Conservation (phyloP, 2,888 invertebrate genomes). For the Zygothrica quintamaculata region DNA sequence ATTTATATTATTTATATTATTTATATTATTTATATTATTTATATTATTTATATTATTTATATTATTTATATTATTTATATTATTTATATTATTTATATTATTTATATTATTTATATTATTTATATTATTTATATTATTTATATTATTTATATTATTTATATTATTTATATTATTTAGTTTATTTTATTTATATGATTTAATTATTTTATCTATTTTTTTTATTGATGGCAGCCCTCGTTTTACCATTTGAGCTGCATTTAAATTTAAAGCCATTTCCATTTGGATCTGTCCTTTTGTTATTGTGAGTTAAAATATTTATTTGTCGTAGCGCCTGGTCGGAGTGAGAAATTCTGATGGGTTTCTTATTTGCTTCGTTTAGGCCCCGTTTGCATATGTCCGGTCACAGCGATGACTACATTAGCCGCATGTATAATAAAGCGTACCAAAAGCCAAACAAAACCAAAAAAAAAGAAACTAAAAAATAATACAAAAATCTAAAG, state of each 20-base stretch:
- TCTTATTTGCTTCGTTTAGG: slow-evolving; percentile 73
- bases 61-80: too few species aligned
- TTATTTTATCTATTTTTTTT: neutral
- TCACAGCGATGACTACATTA: slow-evolving; percentile 75
- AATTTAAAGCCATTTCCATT: slow-evolving; percentile 20
- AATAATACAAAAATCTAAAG: slow-evolving; percentile 19
- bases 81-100: too few species aligned
- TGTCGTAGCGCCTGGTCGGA: slow-evolving; percentile 82
- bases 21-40: too few species aligned
- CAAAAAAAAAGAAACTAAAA: slow-evolving; percentile 10
- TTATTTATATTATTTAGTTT: too few species aligned
- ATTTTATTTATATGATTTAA: too few species aligned
- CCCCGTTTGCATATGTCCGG: slow-evolving; percentile 69
- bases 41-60: neutral
- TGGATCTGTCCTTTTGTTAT: slow-evolving; percentile 74
- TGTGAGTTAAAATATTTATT: slow-evolving; percentile 82
- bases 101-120: too few species aligned
- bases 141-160: too few species aligned
- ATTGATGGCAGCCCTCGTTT: slow-evolving; percentile 31
- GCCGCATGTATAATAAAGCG: slow-evolving; percentile 71
- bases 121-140: slow-evolving; percentile 1
- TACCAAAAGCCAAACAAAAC: slow-evolving; percentile 8
- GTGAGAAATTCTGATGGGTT: slow-evolving; percentile 81
- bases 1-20: too few species aligned
- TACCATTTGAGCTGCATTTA: slow-evolving; percentile 31